A percentile compares a stretch with the other conserved stretches of the same genome.
Evolutionary conservation across 1,140 invertebrate species (phyloP).

Genomic region (Drosophila tristis): DNA sequence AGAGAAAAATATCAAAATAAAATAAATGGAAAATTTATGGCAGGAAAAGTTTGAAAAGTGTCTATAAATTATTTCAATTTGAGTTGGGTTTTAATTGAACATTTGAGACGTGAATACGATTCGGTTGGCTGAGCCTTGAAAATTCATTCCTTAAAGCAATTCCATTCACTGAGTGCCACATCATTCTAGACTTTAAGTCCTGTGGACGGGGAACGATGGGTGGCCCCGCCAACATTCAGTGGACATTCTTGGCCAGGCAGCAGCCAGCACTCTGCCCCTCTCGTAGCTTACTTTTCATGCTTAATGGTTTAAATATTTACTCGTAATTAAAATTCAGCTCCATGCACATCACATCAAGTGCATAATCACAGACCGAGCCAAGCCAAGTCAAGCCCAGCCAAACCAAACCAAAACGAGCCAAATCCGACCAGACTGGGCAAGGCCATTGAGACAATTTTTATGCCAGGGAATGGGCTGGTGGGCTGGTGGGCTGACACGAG

Average conservation of each 20-base stretch:
- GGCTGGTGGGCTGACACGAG: too few relatives aligned
- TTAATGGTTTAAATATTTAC: constrained; percentile 81
- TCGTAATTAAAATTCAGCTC: constrained; percentile 81
- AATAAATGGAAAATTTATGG: constrained; percentile 15
- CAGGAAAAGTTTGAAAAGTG: constrained; percentile 9
- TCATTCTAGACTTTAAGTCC: too few relatives aligned
- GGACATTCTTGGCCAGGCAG: constrained; percentile 17
- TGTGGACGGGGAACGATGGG: too few relatives aligned
- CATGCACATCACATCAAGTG: constrained; percentile 81
- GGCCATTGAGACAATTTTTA: constrained; percentile 76
- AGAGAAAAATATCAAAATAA: constrained; percentile 30
- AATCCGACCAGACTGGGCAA: constrained; percentile 15
- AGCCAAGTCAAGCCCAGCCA: constrained; percentile 3
- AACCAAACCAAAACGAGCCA: neutral
- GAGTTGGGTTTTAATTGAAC: neutral
- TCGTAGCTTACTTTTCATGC: constrained; percentile 49
- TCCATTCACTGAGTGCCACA: too few relatives aligned
- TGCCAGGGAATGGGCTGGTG: constrained; percentile 10
- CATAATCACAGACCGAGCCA: constrained; percentile 67
- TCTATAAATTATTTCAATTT: neutral
- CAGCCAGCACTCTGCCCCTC: too few relatives aligned
- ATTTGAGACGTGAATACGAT: neutral
- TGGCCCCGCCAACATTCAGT: too few relatives aligned
- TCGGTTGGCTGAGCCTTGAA: too few relatives aligned
- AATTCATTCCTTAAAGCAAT: too few relatives aligned